Evolutionary conservation across 2,797 vertebrate genomes (phyloP).

Genomic region (Leptoclinus maculatus): DNA sequence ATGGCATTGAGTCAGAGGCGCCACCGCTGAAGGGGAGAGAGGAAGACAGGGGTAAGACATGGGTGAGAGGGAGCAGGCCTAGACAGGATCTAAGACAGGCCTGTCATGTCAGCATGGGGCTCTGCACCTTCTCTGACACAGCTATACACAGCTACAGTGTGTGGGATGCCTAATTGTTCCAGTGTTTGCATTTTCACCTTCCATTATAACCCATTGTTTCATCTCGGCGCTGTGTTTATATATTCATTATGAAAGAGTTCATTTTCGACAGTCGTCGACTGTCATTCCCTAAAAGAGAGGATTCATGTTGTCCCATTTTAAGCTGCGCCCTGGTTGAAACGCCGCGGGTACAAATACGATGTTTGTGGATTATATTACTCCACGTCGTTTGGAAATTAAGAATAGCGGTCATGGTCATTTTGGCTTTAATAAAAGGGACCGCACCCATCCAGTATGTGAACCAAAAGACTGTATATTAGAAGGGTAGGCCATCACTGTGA

Average conservation of each 20-base stretch:
- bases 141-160: not conserved
- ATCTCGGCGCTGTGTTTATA: slow-evolving; percentile 25
- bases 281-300: not conserved
- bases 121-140: slow-evolving; percentile 48
- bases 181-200: slow-evolving; percentile 17
- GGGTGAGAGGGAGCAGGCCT: slow-evolving; percentile 32
- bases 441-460: not conserved
- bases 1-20: slow-evolving; percentile 76
- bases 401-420: not conserved
- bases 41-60: slow-evolving; percentile 63
- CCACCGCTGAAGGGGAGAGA: slow-evolving; percentile 72
- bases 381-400: not conserved
- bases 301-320: not conserved
- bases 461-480: not conserved
- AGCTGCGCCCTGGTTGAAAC: not conserved
- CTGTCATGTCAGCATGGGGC: slow-evolving; percentile 60
- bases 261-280: not conserved
- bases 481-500: not conserved
- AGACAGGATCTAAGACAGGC: slow-evolving; percentile 42
- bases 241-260: slow-evolving; percentile 1
- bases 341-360: not conserved
- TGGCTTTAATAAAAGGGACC: not conserved
- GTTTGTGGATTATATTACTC: not conserved
- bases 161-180: slow-evolving; percentile 18
- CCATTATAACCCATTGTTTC: not conserved